These are phyloP conservation scores for Enteromius argenteus DNA, from an alignment of 2,797 vertebrate species.

Conservation along the genomic window DNA sequence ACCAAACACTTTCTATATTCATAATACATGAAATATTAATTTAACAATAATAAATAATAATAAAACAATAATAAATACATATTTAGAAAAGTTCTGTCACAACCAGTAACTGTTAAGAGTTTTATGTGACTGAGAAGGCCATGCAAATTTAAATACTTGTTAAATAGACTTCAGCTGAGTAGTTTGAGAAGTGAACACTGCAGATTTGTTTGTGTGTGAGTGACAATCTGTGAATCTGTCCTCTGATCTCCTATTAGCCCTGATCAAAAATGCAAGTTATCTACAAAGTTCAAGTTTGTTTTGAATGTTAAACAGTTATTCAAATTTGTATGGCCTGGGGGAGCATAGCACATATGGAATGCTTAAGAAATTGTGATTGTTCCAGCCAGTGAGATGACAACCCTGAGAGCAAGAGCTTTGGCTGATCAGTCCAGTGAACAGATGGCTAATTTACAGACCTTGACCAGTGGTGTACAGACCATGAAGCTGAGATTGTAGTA, in stretches of 20 bases:
- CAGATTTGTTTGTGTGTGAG: neutral
- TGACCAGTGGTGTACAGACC: neutral
- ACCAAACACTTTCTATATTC: conserved; percentile 16
- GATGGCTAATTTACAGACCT: conserved; percentile 8
- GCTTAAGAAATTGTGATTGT: conserved; percentile 38
- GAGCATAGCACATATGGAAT: conserved; percentile 32
- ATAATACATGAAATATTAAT: conserved; percentile 23
- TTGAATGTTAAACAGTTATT: neutral
- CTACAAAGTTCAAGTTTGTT: conserved; percentile 4
- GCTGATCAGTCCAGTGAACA: conserved; percentile 37
- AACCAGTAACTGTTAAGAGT: conserved; percentile 2
- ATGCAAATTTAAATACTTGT: conserved; percentile 8
- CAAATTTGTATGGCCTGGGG: conserved; percentile 2
- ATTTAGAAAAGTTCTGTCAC: neutral
- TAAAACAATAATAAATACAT: conserved; percentile 19
- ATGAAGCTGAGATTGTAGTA: neutral
- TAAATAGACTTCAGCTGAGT: neutral
- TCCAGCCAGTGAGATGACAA: conserved; percentile 16
- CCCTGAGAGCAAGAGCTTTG: conserved; percentile 57
- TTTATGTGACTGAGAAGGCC: neutral
- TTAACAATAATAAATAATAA: conserved; percentile 20
- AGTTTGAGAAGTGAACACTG: neutral
- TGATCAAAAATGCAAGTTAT: conserved; percentile 3
- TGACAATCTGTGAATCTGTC: neutral
- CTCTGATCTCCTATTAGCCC: conserved; percentile 4